Evolutionary conservation across 1,140 invertebrate genomes (phyloP).

Genomic region (Saccostrea glomerata): DNA sequence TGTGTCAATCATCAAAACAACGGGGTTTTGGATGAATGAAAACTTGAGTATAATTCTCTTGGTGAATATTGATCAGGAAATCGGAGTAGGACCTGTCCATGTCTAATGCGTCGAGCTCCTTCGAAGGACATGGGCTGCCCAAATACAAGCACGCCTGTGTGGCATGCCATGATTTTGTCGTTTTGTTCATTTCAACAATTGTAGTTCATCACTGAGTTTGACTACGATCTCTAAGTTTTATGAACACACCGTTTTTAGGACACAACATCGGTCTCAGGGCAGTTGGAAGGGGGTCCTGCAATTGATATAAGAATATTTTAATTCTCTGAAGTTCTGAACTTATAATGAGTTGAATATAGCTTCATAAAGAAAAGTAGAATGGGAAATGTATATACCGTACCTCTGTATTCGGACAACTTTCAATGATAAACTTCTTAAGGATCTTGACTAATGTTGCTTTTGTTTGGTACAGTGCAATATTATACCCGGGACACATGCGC

Average conservation of each 20-base stretch:
- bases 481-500: constrained; percentile 82
- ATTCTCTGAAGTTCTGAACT: background rate
- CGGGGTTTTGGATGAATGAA: background rate
- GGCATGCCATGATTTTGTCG: background rate
- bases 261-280: constrained; percentile 57
- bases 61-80: constrained; percentile 25
- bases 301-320: background rate
- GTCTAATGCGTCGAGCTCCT: background rate
- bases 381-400: constrained; percentile 48
- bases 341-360: too few species aligned
- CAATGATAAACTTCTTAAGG: constrained; percentile 57
- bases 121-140: background rate
- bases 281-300: constrained; percentile 55
- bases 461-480: constrained; percentile 85
- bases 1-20: background rate
- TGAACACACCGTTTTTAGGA: constrained; percentile 57
- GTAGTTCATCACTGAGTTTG: background rate
- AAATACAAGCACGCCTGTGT: background rate
- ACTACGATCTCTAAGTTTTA: background rate
- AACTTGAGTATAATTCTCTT: constrained; percentile 14
- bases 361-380: too few species aligned
- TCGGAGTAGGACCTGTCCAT: background rate
- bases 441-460: constrained; percentile 82
- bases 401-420: constrained; percentile 64
- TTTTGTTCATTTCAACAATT: background rate